Evolutionary conservation across 2,113 vertebrate genomes (phyloP).

Genomic region (Percopsis transmontana): DNA sequence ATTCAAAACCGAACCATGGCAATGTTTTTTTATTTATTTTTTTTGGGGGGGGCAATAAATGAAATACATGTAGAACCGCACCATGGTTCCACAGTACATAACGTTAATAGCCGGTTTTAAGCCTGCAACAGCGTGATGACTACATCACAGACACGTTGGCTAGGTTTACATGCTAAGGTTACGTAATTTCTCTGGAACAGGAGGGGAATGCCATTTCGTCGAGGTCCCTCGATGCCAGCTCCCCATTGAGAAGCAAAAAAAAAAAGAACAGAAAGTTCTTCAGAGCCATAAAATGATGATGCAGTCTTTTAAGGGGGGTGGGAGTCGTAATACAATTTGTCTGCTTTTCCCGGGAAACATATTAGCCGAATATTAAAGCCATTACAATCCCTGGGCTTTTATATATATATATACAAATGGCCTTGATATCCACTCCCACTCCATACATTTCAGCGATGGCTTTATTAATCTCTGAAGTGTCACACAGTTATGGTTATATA

Average conservation of each 20-base stretch:
- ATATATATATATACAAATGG: constrained; percentile 25
- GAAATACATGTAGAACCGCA: not conserved
- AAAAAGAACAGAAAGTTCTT: constrained; percentile 28
- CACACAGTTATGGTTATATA: constrained; percentile 37
- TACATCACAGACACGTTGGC: not conserved
- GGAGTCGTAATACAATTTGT: no score
- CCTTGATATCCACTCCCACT: constrained; percentile 23
- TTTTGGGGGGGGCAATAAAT: not conserved
- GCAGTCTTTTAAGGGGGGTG: constrained; percentile 42
- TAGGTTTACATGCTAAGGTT: constrained; percentile 6
- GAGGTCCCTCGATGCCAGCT: constrained; percentile 6
- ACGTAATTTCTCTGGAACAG: not conserved
- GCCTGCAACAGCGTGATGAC: not conserved
- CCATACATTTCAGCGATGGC: constrained; percentile 27
- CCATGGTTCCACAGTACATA: constrained; percentile 4
- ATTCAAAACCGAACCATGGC: constrained; percentile 1
- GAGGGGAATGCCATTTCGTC: constrained; percentile 12
- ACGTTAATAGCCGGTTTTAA: not conserved
- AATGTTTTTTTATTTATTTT: no score
- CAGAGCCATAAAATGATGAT: constrained; percentile 25
- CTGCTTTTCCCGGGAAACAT: constrained; percentile 17
- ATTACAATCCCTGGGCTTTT: constrained; percentile 8
- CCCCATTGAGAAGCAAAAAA: constrained; percentile 25
- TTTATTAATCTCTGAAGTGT: constrained; percentile 48
- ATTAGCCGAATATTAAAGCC: constrained; percentile 29